phyloP scores from a whole-genome alignment of 2,113 vertebrate species.

The Lophius piscatorius region DNA sequence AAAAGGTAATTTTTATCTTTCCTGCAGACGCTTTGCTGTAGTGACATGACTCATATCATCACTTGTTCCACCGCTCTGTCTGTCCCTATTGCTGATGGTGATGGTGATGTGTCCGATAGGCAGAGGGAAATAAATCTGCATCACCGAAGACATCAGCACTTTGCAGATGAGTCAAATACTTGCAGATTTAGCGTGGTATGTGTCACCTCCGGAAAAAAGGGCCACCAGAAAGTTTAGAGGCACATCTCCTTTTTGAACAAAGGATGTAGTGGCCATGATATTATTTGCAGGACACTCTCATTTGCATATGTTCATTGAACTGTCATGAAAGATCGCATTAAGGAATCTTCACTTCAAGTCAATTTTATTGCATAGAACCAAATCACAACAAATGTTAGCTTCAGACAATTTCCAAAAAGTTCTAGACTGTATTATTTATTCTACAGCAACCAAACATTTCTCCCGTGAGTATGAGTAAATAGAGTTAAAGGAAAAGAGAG shows the following conservation, averaged over 20 bases:
- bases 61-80: slow-evolving; percentile 12
- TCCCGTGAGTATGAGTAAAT: too few relatives aligned
- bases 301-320: neutral
- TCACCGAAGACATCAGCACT: slow-evolving; percentile 31
- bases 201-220: too few relatives aligned
- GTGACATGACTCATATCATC: slow-evolving; percentile 53
- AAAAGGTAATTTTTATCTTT: slow-evolving; percentile 10
- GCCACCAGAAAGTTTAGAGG: too few relatives aligned
- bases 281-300: neutral
- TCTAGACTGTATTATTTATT: too few relatives aligned
- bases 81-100: neutral
- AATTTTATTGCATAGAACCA: too few relatives aligned
- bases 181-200: too few relatives aligned
- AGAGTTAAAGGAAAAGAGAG: too few relatives aligned
- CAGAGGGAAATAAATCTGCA: slow-evolving; percentile 42
- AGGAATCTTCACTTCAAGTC: too few relatives aligned
- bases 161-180: slow-evolving; percentile 66
- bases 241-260: too few relatives aligned
- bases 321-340: neutral
- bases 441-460: too few relatives aligned
- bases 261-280: neutral
- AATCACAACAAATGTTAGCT: too few relatives aligned
- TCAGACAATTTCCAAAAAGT: too few relatives aligned
- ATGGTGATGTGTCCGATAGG: slow-evolving; percentile 57
- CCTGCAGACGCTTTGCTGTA: slow-evolving; percentile 11